Conservation (phyloP, 2,113 vertebrate genomes). For the Atractosteus spatula region DNA sequence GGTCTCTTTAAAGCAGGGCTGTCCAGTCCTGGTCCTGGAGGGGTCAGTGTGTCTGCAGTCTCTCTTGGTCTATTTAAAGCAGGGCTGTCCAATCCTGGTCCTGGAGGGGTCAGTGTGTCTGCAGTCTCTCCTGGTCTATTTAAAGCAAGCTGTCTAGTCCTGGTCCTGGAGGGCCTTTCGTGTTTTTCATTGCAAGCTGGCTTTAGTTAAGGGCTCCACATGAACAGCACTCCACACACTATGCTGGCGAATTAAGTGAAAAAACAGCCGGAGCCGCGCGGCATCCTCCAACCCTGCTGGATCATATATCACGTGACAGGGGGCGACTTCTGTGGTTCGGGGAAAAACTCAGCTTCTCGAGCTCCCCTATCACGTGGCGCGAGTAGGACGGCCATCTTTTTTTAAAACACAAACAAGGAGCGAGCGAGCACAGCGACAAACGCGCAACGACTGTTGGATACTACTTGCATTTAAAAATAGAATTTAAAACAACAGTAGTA, state of each 20-base stretch:
- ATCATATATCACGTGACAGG: slow-evolving; percentile 1
- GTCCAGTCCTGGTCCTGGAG: too few species aligned
- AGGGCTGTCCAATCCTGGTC: too few species aligned
- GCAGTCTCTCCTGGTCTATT: too few species aligned
- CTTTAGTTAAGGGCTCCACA: neutral
- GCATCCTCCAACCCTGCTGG: neutral
- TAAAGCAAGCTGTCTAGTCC: too few species aligned
- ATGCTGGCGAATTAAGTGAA: neutral
- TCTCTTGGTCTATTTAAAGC: too few species aligned
- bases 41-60: too few species aligned
- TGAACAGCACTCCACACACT: neutral
- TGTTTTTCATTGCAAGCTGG: neutral
- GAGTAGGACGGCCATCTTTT: slow-evolving; percentile 82
- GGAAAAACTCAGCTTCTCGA: slow-evolving; percentile 10
- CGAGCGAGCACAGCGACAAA: slow-evolving; percentile 67
- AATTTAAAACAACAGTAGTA: slow-evolving; percentile 28
- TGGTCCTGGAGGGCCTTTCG: too few species aligned
- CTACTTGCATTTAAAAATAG: slow-evolving; percentile 27
- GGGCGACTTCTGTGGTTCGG: neutral
- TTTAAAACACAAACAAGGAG: slow-evolving; percentile 82
- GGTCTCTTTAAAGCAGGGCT: too few species aligned
- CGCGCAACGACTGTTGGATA: slow-evolving; percentile 67
- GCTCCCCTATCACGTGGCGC: slow-evolving; percentile 66
- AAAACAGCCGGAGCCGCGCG: neutral
- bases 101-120: too few species aligned